Base-by-base conservation (phyloP, 2,888 invertebrate species). In the Sthenelais limicola region DNA sequence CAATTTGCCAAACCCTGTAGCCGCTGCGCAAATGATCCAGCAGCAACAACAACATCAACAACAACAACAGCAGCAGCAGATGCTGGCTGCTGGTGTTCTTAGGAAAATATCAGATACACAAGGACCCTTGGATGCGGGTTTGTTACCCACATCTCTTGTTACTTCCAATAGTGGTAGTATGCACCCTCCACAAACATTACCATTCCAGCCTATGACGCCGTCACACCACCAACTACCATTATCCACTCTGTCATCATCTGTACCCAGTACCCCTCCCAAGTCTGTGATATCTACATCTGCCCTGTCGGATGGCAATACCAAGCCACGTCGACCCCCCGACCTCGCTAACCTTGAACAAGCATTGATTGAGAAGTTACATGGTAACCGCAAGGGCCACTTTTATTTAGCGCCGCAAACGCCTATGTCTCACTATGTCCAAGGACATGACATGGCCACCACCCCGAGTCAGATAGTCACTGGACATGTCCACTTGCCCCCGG, bases 311-410 rank as follows among this genome's bases (percentile, higher is more conserved):
- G 49, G 56, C 7, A 21, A 48, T 9, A 43, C 70, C 48, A 71
- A 71, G 48, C 71, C 71, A 9, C 43, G 49, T 2, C 71, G 71
- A 18, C 71, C 71, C 7, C 71, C 75, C 15, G 76, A 77, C 28
- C 66, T 85, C 28, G 80, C 80, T 48, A 81, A 78, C 67, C 74
- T 86, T 32, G 85, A 85, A 70, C 84, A 85, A 74, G 85, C 84
- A 18, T 73, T 85, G 38, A 83, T 84, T 43, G 85, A 82, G 72
- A 85, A 84, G 58, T 79, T 85, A 28, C 82, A 82, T 74, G 79
- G 82, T 21, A 71, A 71, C 33, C 52, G 70, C 33, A 70, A 70
- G 43, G 70, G 43, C 7, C 71, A 71, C 48, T 71, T 58, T 35
- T 56, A 52, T 24, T 28, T 70, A 32, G 70, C 54, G 12, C 70